Evolutionary conservation across 2,888 invertebrate species (phyloP), one percentile per base, ranked within the genome.

Genomic region (Aleiodes leptofemur): DNA sequence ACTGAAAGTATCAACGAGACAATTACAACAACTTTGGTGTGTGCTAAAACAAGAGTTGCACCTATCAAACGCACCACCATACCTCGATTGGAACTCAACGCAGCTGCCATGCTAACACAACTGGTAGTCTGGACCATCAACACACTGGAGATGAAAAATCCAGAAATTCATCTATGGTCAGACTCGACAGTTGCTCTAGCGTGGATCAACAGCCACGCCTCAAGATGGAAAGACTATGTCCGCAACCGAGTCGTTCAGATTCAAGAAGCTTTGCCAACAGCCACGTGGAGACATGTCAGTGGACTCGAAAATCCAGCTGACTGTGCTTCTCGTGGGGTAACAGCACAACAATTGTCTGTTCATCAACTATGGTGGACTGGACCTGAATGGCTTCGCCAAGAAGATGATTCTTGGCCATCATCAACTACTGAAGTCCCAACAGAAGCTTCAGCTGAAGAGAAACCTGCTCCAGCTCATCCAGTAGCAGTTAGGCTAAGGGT

Each of bases 31-130:
- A 23, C 23, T 23, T 2, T 23, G 23, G 23, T 23, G 23, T 23
- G 23, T 23, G 23, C 23, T 23, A 23, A 23, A 23, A 23, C 23
- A 23, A 23, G 23, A 23, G 23, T 23, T 23, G 23, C 23, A 23
- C 23, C 78, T 11, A 14, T 81, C 7, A 84, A 82, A 55, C 51
- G 71, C 13, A 72, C 76, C 6, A 76, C 82, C 2, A 71, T 83
- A 7, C 80, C 82, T 0, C 66, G 83, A 1, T 71, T 84, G 31
- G 81, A 84, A 53, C 70, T 84, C 8, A 76, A 77, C 29, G 79
- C 9, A 43, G 79, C 79, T 7, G 11, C 73, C n/a, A 43, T 82
- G 7, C 77, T 78, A 0, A 50, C 80, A 0, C 73, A 69, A 51
- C 48, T 79, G 3, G 68, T 71, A 1, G 14, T 69, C 4, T 51